A percentile compares a stretch with the other conserved stretches of the same genome.
Conservation (phyloP, 2,797 vertebrate genomes). For the Rhynchotus rufescens region DNA sequence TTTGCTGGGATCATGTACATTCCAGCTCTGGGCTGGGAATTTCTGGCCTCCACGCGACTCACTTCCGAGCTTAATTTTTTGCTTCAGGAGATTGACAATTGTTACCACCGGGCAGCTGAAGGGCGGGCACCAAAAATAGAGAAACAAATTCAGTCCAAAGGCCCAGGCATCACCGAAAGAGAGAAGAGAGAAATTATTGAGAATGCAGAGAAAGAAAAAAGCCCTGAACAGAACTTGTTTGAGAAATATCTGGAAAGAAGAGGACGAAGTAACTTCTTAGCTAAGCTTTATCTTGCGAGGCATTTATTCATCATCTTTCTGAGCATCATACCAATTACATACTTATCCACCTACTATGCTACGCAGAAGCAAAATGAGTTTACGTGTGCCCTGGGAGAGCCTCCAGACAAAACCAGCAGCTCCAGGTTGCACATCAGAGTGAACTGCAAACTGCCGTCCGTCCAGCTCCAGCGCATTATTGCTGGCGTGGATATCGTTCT, state of each 20-base stretch:
- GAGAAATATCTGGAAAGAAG: slow-evolving; percentile 98
- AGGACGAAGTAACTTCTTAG: slow-evolving; percentile 96
- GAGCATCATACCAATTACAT: slow-evolving; percentile 96
- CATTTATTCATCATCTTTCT: slow-evolving; percentile 97
- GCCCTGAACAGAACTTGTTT: slow-evolving; percentile 97
- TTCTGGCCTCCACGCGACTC: slow-evolving; percentile 95
- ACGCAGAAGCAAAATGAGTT: slow-evolving; percentile 98
- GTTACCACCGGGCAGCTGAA: slow-evolving; percentile 97
- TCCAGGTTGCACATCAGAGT: slow-evolving; percentile 88
- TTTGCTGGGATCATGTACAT: slow-evolving; percentile 99
- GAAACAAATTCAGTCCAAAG: slow-evolving; percentile 99
- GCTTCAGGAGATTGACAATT: slow-evolving; percentile 99
- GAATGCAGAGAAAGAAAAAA: slow-evolving; percentile 98
- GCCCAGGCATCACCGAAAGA: slow-evolving; percentile 94
- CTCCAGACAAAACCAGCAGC: slow-evolving; percentile 89
- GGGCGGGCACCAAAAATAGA: slow-evolving; percentile 99
- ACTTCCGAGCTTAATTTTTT: slow-evolving; percentile 99
- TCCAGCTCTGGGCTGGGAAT: slow-evolving; percentile 96
- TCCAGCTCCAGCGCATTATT: slow-evolving; percentile 98
- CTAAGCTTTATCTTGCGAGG: slow-evolving; percentile 93
- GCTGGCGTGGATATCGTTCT: slow-evolving; percentile 92
- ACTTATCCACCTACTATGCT: slow-evolving; percentile 94
- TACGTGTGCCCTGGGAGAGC: slow-evolving; percentile 91
- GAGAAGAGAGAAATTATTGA: slow-evolving; percentile 98
- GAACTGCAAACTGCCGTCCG: slow-evolving; percentile 96